A percentile compares a stretch with the other conserved stretches of the same genome.
phyloP scores from a whole-genome alignment of 23 tunicate genomes.

The Halocynthia roretzi region DNA sequence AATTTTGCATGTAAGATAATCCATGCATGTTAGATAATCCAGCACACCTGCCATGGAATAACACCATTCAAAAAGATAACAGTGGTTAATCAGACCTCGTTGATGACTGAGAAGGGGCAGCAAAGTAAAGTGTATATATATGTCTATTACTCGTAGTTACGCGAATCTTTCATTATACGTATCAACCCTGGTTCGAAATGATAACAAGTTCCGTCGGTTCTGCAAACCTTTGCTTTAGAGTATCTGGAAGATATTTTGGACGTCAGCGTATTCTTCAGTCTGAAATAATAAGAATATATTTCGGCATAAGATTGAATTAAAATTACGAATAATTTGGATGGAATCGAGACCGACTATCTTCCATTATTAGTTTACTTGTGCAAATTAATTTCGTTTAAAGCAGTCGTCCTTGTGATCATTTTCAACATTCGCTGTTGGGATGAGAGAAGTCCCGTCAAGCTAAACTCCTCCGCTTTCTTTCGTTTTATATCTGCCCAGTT shows the following conservation, averaged over 20 bases:
- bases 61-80: too few relatives aligned
- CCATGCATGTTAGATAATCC: too few relatives aligned
- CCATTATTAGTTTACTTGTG: neutral
- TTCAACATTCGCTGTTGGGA: conserved; percentile 6
- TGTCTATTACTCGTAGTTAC: conserved; percentile 40
- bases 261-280: too few relatives aligned
- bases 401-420: conserved; percentile 3
- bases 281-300: too few relatives aligned
- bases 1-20: too few relatives aligned
- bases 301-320: too few relatives aligned
- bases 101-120: too few relatives aligned
- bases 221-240: conserved; percentile 67
- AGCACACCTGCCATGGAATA: too few relatives aligned
- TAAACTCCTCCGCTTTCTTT: conserved; percentile 7
- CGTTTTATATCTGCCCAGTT: conserved; percentile 4
- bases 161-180: conserved; percentile 36
- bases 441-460: neutral
- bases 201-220: conserved; percentile 27
- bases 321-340: too few relatives aligned
- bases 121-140: too few relatives aligned
- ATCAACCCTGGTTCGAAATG: conserved; percentile 66
- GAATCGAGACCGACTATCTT: too few relatives aligned
- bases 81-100: too few relatives aligned
- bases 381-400: conserved; percentile 5
- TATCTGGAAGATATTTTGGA: conserved; percentile 29